Conservation (phyloP, 1,140 invertebrate species). For the Diachasmimorpha longicaudata region DNA sequence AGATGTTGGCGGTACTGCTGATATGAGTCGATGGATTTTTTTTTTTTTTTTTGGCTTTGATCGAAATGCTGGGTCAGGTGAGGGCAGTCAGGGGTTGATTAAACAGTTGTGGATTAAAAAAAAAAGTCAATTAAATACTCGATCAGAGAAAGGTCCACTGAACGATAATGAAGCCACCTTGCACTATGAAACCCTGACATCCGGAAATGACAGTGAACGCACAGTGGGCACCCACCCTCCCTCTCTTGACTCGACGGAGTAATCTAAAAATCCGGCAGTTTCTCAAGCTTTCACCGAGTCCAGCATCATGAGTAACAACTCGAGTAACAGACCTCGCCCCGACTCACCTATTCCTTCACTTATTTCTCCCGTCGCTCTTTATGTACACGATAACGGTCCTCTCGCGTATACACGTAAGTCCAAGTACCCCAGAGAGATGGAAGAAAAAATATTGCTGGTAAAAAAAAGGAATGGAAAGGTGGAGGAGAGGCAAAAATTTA, state of each 20-base stretch:
- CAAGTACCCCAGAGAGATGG: neutral
- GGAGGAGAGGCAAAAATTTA: conserved; percentile 3
- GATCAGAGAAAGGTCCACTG: no score
- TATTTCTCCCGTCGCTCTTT: neutral
- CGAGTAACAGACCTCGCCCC: conserved; percentile 18
- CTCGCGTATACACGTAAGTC: conserved; percentile 14
- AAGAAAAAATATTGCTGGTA: neutral
- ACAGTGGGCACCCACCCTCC: conserved; percentile 12
- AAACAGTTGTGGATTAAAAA: no score
- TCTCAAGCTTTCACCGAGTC: conserved; percentile 53
- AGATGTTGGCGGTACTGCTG: no score
- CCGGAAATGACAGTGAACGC: conserved; percentile 1
- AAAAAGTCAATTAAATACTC: no score
- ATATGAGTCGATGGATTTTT: no score
- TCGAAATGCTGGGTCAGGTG: no score
- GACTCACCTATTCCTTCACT: conserved; percentile 22
- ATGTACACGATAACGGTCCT: conserved; percentile 27
- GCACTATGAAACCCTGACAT: neutral
- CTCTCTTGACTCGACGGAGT: conserved; percentile 26
- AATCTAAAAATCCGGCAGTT: conserved; percentile 39
- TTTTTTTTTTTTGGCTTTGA: no score
- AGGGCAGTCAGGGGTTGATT: no score
- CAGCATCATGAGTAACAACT: conserved; percentile 31
- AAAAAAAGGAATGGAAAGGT: neutral
- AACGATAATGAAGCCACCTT: neutral